Base-by-base conservation (phyloP, 2,888 invertebrate species). In the Girardia tigrina region DNA sequence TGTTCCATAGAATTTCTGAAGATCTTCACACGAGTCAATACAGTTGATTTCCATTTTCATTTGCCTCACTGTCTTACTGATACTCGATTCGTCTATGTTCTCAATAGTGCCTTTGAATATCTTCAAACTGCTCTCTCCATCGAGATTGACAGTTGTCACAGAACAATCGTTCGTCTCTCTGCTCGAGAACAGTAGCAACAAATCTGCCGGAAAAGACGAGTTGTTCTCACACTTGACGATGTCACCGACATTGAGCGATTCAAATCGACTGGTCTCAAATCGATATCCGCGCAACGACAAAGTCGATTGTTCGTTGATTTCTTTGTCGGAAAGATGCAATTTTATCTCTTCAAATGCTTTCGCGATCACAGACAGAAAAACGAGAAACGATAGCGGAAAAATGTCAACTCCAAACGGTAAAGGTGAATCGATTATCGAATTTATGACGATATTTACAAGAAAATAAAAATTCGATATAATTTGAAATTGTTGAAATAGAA, bases 391-490 rank as follows among this genome's bases (percentile, higher is more conserved):
- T 0, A 92, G 84, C 0, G 91, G 91, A 0, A 89, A 82, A 76
- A 90, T 86, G 79, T 89, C 90, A 16, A 91, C 36, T 20, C 42
- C 23, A 14, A 56, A 69, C 27, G 76, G 69, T n/a, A 91, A 89
- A 0, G 91, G 90, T 80, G 90, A 89, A 78, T 84, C 84, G 27
- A 83, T 83, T n/a, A 81, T 76, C 71, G 83, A 77, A 28, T 90
- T 88, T 76, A 91, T 87, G 23, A 90, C 85, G 12, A 89, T 88
- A 79, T 90, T 88, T 36, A 89, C 84, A 42, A 91, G 86, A 82
- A 91, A 91, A 83, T 91, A 91, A 82, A 91, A 90, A 85, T 91
- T 91, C 78, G 90, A 91, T 72, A 91, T 87, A 74, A 91, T 87
- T 23, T 90, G 87, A 83, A 91, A 91, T 85, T 91, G 91, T 81